These are phyloP conservation scores for Otocyon megalotis DNA, from an alignment of 2,113 vertebrate species.

Conservation along the genomic window DNA sequence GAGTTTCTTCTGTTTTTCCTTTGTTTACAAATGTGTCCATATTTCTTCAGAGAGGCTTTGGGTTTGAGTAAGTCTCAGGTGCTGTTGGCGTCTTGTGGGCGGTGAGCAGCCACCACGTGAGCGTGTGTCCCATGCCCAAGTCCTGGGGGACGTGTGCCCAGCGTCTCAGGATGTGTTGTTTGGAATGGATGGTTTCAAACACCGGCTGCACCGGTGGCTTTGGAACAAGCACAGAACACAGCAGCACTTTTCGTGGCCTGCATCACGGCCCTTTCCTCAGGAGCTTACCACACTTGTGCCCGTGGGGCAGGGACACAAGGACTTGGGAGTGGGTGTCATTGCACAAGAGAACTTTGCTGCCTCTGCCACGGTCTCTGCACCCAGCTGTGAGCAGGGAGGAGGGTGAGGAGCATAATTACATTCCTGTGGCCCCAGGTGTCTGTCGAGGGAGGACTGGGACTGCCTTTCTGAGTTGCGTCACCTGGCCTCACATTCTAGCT, in stretches of 20 bases:
- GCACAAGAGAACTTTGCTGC: rapidly evolving
- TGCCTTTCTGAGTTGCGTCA: neutral
- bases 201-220: neutral
- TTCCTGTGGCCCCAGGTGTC: neutral
- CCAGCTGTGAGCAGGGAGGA: neutral
- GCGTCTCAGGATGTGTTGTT: neutral
- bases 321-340: too few species aligned
- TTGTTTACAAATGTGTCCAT: neutral
- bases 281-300: rapidly evolving
- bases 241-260: rapidly evolving
- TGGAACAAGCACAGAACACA: neutral
- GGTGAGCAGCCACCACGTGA: rapidly evolving
- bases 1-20: neutral
- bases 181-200: neutral
- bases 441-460: neutral
- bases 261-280: rapidly evolving
- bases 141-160: neutral
- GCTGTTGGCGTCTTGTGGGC: neutral
- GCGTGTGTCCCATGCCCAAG: neutral
- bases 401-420: too few species aligned
- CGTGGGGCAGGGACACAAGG: neutral
- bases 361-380: neutral
- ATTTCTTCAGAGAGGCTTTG: neutral
- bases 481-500: too few species aligned
- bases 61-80: neutral